A percentile compares a stretch with the other conserved stretches of the same genome.
phyloP scores from a whole-genome alignment of 2,888 invertebrate genomes.

The Gisinianus flammeolus region DNA sequence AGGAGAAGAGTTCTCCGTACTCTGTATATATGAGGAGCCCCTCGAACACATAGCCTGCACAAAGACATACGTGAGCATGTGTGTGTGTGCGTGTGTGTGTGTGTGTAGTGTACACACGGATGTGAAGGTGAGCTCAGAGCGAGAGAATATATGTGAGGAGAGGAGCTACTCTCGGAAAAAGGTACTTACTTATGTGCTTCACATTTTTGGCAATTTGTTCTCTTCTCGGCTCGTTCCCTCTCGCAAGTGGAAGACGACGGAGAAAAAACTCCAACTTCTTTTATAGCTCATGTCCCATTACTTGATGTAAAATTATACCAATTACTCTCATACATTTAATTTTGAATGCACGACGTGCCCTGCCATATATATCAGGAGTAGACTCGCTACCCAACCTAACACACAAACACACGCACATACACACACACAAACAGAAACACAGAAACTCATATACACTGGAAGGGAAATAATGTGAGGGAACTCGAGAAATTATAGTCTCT shows the following conservation, averaged over 20 bases:
- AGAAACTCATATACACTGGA: background rate
- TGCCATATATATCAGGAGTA: background rate
- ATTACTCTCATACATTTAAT: conserved; percentile 54
- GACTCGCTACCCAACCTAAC: background rate
- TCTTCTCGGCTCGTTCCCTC: conserved; percentile 33
- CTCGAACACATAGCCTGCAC: background rate
- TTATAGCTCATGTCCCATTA: conserved; percentile 58
- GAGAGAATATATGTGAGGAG: background rate
- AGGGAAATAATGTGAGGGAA: background rate
- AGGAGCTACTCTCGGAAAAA: background rate
- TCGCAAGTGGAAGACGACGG: background rate
- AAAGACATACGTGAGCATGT: background rate
- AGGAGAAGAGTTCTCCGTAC: background rate
- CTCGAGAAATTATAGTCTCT: background rate
- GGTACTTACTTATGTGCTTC: conserved; percentile 32
- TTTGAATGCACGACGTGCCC: conserved; percentile 28
- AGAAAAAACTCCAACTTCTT: conserved; percentile 32
- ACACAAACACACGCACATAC: background rate
- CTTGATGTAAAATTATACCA: conserved; percentile 58
- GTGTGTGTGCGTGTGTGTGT: background rate
- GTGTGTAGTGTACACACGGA: background rate
- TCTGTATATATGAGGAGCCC: background rate
- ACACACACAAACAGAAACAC: background rate
- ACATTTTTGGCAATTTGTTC: conserved; percentile 49
- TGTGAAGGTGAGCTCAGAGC: no score